These are phyloP conservation scores for Axea sp. DNA, from an alignment of 2,888 invertebrate genomes.

Conservation along the genomic window DNA sequence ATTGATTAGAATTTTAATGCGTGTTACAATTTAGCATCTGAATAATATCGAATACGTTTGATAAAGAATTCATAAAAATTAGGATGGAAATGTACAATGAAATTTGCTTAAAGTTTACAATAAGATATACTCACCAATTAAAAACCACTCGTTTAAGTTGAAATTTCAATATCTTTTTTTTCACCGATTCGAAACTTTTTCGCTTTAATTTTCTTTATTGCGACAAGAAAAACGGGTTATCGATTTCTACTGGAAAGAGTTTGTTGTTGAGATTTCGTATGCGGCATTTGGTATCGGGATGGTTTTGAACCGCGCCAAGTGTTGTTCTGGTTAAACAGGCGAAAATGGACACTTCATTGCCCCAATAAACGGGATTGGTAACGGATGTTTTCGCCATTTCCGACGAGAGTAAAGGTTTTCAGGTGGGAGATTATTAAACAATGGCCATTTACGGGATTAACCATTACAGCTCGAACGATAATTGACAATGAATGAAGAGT, in stretches of 20 bases:
- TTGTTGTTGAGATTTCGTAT: conserved; percentile 41
- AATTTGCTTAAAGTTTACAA: too few species aligned
- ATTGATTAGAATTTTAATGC: too few species aligned
- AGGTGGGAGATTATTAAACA: conserved; percentile 38
- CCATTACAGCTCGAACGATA: conserved; percentile 46
- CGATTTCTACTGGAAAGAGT: conserved; percentile 26
- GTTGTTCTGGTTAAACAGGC: conserved; percentile 31
- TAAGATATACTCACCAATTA: too few species aligned
- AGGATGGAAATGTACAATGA: too few species aligned
- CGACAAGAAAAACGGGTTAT: conserved; percentile 26
- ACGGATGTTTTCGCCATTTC: conserved; percentile 50
- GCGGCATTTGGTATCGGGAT: conserved; percentile 19
- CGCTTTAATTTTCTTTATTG: conserved; percentile 24
- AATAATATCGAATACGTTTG: too few species aligned
- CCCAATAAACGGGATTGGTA: conserved; percentile 38
- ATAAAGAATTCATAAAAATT: too few species aligned
- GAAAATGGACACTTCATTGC: conserved; percentile 34
- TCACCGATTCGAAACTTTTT: too few species aligned
- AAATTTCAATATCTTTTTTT: too few species aligned
- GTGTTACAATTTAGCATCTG: too few species aligned
- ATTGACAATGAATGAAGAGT: conserved; percentile 48
- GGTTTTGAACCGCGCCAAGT: conserved; percentile 24
- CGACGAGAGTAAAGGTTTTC: conserved; percentile 16
- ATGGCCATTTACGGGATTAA: conserved; percentile 55
- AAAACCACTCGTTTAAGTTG: too few species aligned